Conservation (phyloP, 1,140 invertebrate genomes). For the Spodoptera litura region DNA sequence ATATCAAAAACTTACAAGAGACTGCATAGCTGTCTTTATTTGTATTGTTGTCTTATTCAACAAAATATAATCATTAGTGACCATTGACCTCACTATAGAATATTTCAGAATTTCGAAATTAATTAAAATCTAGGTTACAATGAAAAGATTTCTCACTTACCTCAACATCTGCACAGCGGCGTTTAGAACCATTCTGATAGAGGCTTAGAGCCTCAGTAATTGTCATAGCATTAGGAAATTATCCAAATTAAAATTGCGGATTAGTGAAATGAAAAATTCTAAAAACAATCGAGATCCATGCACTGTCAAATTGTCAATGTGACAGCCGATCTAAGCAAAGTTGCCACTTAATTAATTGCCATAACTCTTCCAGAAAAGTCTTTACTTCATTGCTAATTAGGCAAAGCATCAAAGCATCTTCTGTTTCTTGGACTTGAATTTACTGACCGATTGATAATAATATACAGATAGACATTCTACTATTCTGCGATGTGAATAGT, state of each 20-base stretch:
- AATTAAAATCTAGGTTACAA: slow-evolving; percentile 48
- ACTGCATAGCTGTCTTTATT: neutral
- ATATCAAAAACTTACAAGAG: neutral
- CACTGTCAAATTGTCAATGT: slow-evolving; percentile 50
- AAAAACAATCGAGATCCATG: slow-evolving; percentile 78
- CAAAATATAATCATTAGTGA: slow-evolving; percentile 6
- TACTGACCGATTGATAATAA: no score
- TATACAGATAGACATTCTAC: no score
- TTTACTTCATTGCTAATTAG: no score
- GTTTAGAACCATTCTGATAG: slow-evolving; percentile 89
- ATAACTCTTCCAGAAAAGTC: no score
- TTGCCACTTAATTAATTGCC: slow-evolving; percentile 1
- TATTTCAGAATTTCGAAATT: slow-evolving; percentile 52
- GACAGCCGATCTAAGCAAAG: slow-evolving; percentile 5
- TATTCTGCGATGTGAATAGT: no score
- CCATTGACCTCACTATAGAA: slow-evolving; percentile 11
- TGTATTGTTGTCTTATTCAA: neutral
- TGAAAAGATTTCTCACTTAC: slow-evolving; percentile 79
- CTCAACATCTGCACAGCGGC: slow-evolving; percentile 90
- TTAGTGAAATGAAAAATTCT: slow-evolving; percentile 66
- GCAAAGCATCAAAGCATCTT: no score
- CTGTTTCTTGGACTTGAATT: no score
- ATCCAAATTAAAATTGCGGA: slow-evolving; percentile 64
- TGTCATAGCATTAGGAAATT: slow-evolving; percentile 80
- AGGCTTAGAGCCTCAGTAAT: slow-evolving; percentile 80